Evolutionary conservation across 2,113 vertebrate species (phyloP), one percentile per base, ranked within the genome.

Genomic region (Oxyura jamaicensis): DNA sequence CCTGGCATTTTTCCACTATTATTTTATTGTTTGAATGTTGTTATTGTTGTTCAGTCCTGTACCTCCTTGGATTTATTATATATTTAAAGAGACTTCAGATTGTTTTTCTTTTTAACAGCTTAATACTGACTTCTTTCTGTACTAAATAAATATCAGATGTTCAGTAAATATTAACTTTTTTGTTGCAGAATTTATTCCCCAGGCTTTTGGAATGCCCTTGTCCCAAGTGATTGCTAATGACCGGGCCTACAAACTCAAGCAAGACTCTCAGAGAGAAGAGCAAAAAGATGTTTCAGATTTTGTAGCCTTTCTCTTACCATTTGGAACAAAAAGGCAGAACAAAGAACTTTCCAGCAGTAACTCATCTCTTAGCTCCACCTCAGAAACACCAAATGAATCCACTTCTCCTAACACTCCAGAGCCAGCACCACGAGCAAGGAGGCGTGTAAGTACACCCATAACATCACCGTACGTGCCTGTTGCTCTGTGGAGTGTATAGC

Each of bases 271-370:
- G 60, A 98, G 93, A 95, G 99, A 99, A 44, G 99, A 99, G 91
- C 99, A 99, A 93, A 98, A 98, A 56, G 98, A 99, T 87, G 97
- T 98, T 83, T 98, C 98, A 3, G 99, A 99, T 92, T 98, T 99
- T 95, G 98, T 98, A 94, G 97, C 99, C 72, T 99, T 99, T 63
- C 98, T 99, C 95, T 98, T 99, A 82, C 99, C 99, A 11, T 98
- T 99, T 28, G 98, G 98, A 95, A 97, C 98, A 69, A 99, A 98
- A 97, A 98, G 97, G 82, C 96, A 98, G 93, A 99, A 98, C 97
- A 99, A 99, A 97, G 99, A 99, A 96, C 98, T 99, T 94, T 99
- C 99, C 97, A 99, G 99, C 98, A 99, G 99, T 98, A 99, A 99
- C 97, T 99, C 99, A 35, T 99, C 99, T 97, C 99, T 99, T 74